These are phyloP conservation scores for Tenthredo amoena DNA, from an alignment of 2,888 invertebrate genomes.

Conservation along the genomic window DNA sequence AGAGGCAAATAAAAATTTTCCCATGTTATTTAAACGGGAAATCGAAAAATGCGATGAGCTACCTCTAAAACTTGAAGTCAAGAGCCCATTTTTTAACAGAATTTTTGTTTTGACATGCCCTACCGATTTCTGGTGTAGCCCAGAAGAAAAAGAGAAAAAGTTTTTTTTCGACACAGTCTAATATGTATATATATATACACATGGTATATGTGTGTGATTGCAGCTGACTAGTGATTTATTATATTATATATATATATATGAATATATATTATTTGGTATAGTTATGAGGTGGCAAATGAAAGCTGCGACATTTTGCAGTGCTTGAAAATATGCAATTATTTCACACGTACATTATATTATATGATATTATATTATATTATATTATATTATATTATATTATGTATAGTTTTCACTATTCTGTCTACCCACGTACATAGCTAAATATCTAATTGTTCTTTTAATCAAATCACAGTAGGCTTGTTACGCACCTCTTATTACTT, in stretches of 20 bases:
- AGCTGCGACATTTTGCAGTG: constrained; percentile 19
- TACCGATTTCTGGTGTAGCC: no score
- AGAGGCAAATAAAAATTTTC: no score
- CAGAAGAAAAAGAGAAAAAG: no score
- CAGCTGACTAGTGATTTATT: constrained; percentile 10
- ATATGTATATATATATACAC: background rate
- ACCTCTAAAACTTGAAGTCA: no score
- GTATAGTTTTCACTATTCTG: constrained; percentile 31
- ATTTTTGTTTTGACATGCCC: no score
- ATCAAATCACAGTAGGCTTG: constrained; percentile 53
- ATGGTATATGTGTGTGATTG: background rate
- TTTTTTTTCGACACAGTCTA: no score
- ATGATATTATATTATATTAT: background rate
- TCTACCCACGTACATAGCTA: constrained; percentile 25
- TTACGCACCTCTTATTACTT: constrained; percentile 49
- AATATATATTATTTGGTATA: background rate
- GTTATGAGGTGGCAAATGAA: constrained; percentile 20
- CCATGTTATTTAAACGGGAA: no score
- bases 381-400: background rate
- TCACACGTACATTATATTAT: constrained; percentile 27
- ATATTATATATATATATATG: background rate
- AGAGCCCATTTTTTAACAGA: no score
- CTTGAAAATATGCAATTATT: constrained; percentile 42
- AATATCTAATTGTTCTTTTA: constrained; percentile 49
- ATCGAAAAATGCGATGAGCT: no score